Evolutionary conservation across 1,140 invertebrate genomes (phyloP).

Genomic region (Drosophila pruinosa): DNA sequence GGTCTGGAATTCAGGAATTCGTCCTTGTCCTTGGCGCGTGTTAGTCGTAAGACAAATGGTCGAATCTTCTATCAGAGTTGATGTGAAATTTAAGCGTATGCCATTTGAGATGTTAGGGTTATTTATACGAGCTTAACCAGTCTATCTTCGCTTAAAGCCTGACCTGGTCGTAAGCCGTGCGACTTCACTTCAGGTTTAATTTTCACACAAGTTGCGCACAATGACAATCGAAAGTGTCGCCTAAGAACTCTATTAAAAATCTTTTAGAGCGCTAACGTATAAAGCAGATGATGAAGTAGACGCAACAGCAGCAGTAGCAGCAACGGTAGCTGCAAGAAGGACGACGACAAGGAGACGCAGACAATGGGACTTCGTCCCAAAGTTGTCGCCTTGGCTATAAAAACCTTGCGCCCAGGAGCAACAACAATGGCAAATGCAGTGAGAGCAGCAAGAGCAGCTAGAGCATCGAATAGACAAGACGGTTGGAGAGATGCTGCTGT

Average conservation of each 20-base stretch:
- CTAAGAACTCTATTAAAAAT: conserved; percentile 81
- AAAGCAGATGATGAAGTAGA: conserved; percentile 66
- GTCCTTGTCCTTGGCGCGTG: conserved; percentile 14
- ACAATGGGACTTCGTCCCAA: conserved; percentile 45
- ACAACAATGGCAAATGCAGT: conserved; percentile 32
- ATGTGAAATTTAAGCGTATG: not conserved
- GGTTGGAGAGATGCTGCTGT: conserved; percentile 34
- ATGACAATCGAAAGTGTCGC: conserved; percentile 81
- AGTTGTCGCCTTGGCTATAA: conserved; percentile 55
- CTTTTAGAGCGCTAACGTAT: conserved; percentile 67
- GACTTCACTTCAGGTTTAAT: conserved; percentile 67
- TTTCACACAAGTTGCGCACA: conserved; percentile 65
- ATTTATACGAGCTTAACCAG: not conserved
- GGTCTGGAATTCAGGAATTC: conserved; percentile 11
- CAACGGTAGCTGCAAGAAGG: conserved; percentile 8
- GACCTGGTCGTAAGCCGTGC: not conserved
- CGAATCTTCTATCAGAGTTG: not conserved
- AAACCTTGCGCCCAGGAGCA: conserved; percentile 53
- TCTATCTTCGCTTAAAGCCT: conserved; percentile 18
- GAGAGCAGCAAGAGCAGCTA: conserved; percentile 19
- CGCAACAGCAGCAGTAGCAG: conserved; percentile 16
- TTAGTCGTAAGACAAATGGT: conserved; percentile 22
- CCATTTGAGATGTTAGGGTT: no score
- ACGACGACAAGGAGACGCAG: conserved; percentile 4
- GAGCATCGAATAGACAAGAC: no score